Evolutionary conservation across 2,888 invertebrate species (phyloP).

Genomic region (Pycnomerus fuliginosus): DNA sequence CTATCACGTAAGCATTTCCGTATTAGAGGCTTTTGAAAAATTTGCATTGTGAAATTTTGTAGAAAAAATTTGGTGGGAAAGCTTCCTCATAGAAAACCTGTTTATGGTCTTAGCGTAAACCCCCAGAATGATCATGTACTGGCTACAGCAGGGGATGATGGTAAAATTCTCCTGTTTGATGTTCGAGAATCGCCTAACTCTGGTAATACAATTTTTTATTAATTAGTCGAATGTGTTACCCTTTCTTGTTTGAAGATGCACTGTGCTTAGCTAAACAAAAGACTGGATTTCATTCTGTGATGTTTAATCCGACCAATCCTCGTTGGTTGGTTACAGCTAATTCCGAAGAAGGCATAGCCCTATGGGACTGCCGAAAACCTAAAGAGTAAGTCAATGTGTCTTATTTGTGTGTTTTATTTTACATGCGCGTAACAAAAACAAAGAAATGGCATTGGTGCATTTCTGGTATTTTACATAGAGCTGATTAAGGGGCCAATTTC

Average conservation of each 20-base stretch:
- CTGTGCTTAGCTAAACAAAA: conserved; percentile 68
- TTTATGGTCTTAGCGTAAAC: conserved; percentile 86
- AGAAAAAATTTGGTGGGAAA: conserved; percentile 62
- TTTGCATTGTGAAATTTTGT: not conserved
- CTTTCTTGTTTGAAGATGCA: conserved; percentile 33
- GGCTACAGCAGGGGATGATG: conserved; percentile 91
- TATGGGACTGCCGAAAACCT: conserved; percentile 87
- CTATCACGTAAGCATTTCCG: conserved; percentile 66
- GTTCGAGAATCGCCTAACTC: conserved; percentile 61
- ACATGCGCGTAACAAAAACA: too few species aligned
- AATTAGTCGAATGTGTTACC: not conserved
- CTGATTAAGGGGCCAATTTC: too few species aligned
- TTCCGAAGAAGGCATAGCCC: conserved; percentile 81
- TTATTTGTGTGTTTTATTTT: too few species aligned
- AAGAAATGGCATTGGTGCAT: conserved; percentile 2
- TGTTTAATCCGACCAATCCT: conserved; percentile 85
- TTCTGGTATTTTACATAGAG: too few species aligned
- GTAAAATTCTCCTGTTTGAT: conserved; percentile 83
- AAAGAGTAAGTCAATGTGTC: conserved; percentile 67
- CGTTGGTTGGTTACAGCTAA: conserved; percentile 85
- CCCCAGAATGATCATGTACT: conserved; percentile 82
- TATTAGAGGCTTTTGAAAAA: not conserved
- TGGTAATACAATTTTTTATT: conserved; percentile 26
- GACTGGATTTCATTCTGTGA: conserved; percentile 90
- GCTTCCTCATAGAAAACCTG: conserved; percentile 83